These are phyloP conservation scores for Pinctada fucata DNA, from an alignment of 2,888 invertebrate genomes.

Conservation along the genomic window DNA sequence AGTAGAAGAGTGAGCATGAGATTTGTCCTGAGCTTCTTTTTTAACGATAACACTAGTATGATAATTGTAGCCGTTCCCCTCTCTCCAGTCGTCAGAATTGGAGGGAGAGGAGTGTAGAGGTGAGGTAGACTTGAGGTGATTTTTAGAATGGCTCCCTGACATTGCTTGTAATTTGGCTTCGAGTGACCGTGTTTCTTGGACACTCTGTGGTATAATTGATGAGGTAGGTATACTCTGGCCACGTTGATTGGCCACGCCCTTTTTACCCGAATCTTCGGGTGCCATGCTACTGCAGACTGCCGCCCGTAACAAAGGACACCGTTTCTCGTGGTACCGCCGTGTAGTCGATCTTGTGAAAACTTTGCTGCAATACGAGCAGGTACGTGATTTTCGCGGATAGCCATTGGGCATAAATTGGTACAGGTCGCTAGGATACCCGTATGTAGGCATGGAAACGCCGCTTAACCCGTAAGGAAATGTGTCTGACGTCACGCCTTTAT, in stretches of 20 bases:
- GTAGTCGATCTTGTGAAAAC: conserved; percentile 73
- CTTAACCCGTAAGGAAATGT: conserved; percentile 70
- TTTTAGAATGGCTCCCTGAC: conserved; percentile 49
- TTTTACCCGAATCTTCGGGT: conserved; percentile 46
- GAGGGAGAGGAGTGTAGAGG: conserved; percentile 47
- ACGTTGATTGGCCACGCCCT: conserved; percentile 4
- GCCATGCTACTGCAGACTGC: conserved; percentile 64
- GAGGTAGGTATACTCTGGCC: conserved; percentile 28
- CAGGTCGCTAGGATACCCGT: conserved; percentile 66
- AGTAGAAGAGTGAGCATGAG: conserved; percentile 13
- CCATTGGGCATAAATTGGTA: conserved; percentile 70
- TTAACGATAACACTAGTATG: conserved; percentile 59
- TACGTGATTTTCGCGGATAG: conserved; percentile 69
- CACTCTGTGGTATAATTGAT: neutral
- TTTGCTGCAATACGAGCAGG: conserved; percentile 70
- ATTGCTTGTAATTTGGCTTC: conserved; percentile 13
- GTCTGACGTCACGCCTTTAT: conserved; percentile 46
- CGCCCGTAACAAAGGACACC: conserved; percentile 68
- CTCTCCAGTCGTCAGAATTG: conserved; percentile 34
- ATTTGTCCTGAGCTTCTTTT: conserved; percentile 54
- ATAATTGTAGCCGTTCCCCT: conserved; percentile 48
- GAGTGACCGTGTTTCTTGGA: conserved; percentile 18
- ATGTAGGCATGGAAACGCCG: conserved; percentile 69
- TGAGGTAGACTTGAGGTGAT: conserved; percentile 58
- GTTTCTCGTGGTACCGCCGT: conserved; percentile 70